Evolutionary conservation across 2,113 vertebrate species (phyloP), one percentile per base, ranked within the genome.

Genomic region (Platichthys flesus): DNA sequence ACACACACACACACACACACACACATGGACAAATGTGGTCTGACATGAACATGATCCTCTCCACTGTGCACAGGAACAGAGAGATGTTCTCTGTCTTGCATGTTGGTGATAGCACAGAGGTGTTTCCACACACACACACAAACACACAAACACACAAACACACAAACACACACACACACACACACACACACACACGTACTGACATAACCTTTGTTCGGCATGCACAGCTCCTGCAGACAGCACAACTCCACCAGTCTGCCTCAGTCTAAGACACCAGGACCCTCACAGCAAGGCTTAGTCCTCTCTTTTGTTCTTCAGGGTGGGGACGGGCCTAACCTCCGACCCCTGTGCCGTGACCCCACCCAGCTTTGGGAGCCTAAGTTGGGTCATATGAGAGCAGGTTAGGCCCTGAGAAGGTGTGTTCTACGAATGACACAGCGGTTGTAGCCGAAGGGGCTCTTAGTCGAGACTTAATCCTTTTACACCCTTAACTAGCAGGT

Each of bases 301-400:
- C 57, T 55, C 15, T 20, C 87, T 82, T 89, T 92, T 90, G 87
- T 93, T 85, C 66, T n/a, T 67, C 37, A 13, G 85, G 88, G 87
- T 74, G 80, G 87, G 81, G 88, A 86, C 81, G 24, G 1, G 10
- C 24, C 7, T 72, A 71, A 83, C 78, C 85, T 90, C 82, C 89
- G 85, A 90, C 88, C 83, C 15, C 1, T 4, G 74, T 2, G 4
- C 16, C 1, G 1, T 78, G 72, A 87, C 87, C 89, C 85, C 71
- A 35, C 84, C 87, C 84, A 60, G 67, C 71, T 82, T 67, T 24
- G 59, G 83, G 83, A 71, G 61, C 71, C 76, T 80, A 65, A 70
- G 31, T 60, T 71, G 9, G 59, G 86, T 88, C 83, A 89, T 55
- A 74, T 82, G 83, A 88, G 58, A 75, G 54, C 84, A 56, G 67